phyloP scores from a whole-genome alignment of 2,113 vertebrate species.

The Amphilophus citrinellus region DNA sequence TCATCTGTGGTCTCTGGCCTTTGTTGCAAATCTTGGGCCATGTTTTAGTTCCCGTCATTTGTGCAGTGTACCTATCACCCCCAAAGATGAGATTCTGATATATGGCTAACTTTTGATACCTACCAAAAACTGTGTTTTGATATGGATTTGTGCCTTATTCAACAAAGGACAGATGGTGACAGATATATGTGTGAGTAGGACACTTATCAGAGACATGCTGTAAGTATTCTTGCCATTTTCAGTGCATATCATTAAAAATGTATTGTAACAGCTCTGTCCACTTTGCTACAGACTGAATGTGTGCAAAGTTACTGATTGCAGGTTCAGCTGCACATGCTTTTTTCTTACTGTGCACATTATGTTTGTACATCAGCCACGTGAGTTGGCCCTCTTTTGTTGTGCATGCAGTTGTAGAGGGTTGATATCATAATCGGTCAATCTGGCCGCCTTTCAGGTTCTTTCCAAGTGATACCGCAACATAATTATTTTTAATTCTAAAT shows the following conservation, averaged over 20 bases:
- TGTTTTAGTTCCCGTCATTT: slow-evolving; percentile 32
- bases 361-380: neutral
- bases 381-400: neutral
- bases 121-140: neutral
- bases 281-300: neutral
- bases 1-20: slow-evolving; percentile 38
- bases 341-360: neutral
- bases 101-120: neutral
- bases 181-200: neutral
- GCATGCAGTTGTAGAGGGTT: neutral
- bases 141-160: slow-evolving; percentile 10
- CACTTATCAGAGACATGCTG: neutral
- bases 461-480: neutral
- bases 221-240: neutral
- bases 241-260: neutral
- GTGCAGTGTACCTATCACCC: neutral
- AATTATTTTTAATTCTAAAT: neutral
- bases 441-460: neutral
- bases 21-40: neutral
- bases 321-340: neutral
- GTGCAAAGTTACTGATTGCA: neutral
- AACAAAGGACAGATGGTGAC: neutral
- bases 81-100: neutral
- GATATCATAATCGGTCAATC: neutral
- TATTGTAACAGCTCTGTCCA: neutral